Evolutionary conservation across 1,140 invertebrate genomes (phyloP).

Genomic region (Stegodyphus dumicola): DNA sequence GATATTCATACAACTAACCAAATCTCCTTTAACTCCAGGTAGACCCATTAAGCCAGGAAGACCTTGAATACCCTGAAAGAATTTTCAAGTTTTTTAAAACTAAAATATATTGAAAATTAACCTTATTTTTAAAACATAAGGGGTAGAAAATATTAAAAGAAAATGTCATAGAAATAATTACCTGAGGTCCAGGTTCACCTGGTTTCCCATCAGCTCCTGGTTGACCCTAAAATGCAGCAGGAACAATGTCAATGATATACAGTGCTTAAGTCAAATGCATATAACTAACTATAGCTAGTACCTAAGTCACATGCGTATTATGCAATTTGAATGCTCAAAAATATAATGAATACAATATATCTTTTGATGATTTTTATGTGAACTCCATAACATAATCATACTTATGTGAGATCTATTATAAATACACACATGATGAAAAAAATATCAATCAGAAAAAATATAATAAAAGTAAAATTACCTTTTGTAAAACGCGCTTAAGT

Average conservation of each 20-base stretch:
- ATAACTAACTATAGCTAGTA: too few species aligned
- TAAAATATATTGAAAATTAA: neutral
- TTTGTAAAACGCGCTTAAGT: too few species aligned
- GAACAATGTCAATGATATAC: neutral
- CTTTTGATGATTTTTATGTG: too few species aligned
- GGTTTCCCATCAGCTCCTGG: conserved; percentile 80
- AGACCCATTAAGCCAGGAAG: conserved; percentile 80
- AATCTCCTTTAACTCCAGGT: conserved; percentile 81
- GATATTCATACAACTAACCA: conserved; percentile 68
- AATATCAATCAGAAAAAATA: too few species aligned
- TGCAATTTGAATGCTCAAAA: too few species aligned
- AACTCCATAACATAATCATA: too few species aligned
- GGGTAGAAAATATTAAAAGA: neutral
- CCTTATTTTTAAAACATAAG: neutral
- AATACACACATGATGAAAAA: too few species aligned
- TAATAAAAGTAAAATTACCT: too few species aligned
- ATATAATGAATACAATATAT: too few species aligned
- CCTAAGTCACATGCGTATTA: too few species aligned
- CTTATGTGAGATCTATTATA: too few species aligned
- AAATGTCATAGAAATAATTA: neutral
- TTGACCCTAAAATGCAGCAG: conserved; percentile 46
- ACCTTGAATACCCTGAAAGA: conserved; percentile 77
- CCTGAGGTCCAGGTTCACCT: conserved; percentile 76
- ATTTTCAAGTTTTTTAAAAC: neutral
- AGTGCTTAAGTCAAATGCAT: neutral